Evolutionary conservation across 2,113 vertebrate species (phyloP), one percentile per base, ranked within the genome.

Genomic region (Hemicordylus capensis): DNA sequence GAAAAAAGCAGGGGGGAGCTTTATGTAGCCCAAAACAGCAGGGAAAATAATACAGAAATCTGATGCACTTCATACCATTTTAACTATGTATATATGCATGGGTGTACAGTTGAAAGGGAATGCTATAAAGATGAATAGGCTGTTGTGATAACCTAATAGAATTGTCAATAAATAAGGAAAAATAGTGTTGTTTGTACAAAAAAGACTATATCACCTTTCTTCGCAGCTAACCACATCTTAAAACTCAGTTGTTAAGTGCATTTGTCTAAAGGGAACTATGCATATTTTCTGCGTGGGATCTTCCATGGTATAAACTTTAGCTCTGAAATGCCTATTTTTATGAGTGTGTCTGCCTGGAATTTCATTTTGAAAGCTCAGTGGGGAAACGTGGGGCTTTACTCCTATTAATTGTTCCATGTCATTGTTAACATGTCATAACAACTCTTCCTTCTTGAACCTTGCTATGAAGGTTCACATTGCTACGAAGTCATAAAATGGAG

Each of bases 21-120:
- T 85, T 75, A 86, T 58, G 77, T 19, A 83, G 83, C n/a, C 86
- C 85, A 76, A 87, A 92, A 44, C 11, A 87, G 26, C 69, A 81
- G 82, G 85, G 12, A 72, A 58, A 72, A 58, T 51, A 91, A 70
- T 66, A 75, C 24, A 39, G 15, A 76, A 20, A 87, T 77, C 0
- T 83, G 89, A 59, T 86, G 81, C 51, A 82, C 42, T 59, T 66
- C 37, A 2, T 37, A 2, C 51, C 54, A n/a, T 64, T 84, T 86
- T 54, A 31, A 51, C 73, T 76, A 48, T 34, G 31, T 75, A n/a
- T n/a, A n/a, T n/a, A n/a, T n/a, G n/a, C n/a, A n/a, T n/a, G n/a
- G n/a, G n/a, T n/a, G n/a, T n/a, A n/a, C n/a, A n/a, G n/a, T n/a
- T 34, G 73, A 75, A 46, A 56, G 73, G 46, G 28, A 75, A 76